Evolutionary conservation across 2,888 invertebrate genomes (phyloP).

Genomic region (Drosophila neonasuta): DNA sequence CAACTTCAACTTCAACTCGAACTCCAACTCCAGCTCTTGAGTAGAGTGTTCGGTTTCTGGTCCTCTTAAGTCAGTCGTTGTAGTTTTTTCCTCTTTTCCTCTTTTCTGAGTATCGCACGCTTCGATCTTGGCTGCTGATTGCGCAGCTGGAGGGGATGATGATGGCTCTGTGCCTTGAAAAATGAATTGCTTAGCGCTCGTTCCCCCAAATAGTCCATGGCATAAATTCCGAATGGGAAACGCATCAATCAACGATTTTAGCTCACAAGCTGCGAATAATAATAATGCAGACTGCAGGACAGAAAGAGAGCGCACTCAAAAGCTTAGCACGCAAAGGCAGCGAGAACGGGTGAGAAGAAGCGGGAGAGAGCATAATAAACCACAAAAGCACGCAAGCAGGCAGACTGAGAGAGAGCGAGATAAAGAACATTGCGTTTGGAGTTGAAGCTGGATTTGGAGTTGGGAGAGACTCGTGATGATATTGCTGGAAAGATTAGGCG

Average conservation of each 20-base stretch:
- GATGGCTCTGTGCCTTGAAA: slow-evolving; percentile 50
- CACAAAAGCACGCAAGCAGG: slow-evolving; percentile 14
- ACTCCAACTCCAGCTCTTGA: too few relatives aligned
- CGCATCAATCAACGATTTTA: slow-evolving; percentile 73
- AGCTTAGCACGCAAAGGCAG: slow-evolving; percentile 28
- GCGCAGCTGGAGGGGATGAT: slow-evolving; percentile 65
- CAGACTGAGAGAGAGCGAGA: neutral
- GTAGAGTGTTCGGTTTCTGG: slow-evolving; percentile 30
- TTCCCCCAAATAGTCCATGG: slow-evolving; percentile 74
- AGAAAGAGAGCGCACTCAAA: slow-evolving; percentile 5
- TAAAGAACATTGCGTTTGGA: slow-evolving; percentile 17
- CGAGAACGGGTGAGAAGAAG: slow-evolving; percentile 1
- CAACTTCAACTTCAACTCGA: slow-evolving; percentile 7
- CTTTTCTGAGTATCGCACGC: slow-evolving; percentile 68
- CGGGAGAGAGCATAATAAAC: slow-evolving; percentile 3
- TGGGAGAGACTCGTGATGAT: slow-evolving; percentile 65
- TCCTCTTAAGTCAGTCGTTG: slow-evolving; percentile 18
- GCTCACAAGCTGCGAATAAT: slow-evolving; percentile 41
- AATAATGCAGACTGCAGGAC: slow-evolving; percentile 24
- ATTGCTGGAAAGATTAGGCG: slow-evolving; percentile 78
- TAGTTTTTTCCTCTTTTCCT: slow-evolving; percentile 1
- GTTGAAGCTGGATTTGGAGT: neutral
- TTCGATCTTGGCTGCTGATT: slow-evolving; percentile 71
- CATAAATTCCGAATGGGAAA: slow-evolving; percentile 78
- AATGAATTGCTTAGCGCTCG: slow-evolving; percentile 71